Evolutionary conservation across 2,888 invertebrate genomes (phyloP), one percentile per base, ranked within the genome.

Genomic region (Pandemis cinnamomeana): DNA sequence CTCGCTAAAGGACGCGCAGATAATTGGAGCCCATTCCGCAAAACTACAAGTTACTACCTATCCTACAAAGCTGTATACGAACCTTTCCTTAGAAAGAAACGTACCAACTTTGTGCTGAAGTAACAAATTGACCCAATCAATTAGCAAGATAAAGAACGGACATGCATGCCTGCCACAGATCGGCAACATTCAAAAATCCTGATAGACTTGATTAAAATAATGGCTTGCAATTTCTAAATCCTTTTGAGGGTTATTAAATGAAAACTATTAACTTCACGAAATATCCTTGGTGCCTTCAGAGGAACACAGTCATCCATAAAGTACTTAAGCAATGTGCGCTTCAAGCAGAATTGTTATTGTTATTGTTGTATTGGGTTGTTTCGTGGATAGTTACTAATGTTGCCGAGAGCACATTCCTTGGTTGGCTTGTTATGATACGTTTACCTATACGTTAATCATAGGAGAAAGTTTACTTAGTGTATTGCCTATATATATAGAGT

Each of bases 271-370:
- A 51, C n/a, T 51, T 51, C 51, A 6, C n/a, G 51, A 6, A 51
- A 13, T 51, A n/a, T 51, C 13, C 51, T 51, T 51, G 51, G n/a
- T n/a, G 8, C 8, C 1, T 5, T 20, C 7, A 20, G 2, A 20
- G 7, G 7, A 55, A 55, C 20, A 55, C 0, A 36, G 27, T 0
- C 27, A 20, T n/a, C 27, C 27, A 10, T 55, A n/a, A 36, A 0
- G 27, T 7, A 11, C 11, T 42, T 41, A 7, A 58, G 27, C 42
- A 15, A 44, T 44, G 44, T 63, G 10, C 41, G 8, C 36, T 44
- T 20, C 55, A 11, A 55, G 36, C 48, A 51, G 53, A 44, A 44
- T n/a, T 42, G 55, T 67, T 55, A 67, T 67, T 66, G 53, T 67
- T 67, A 58, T 55, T 15, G 55, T 15, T 55, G 55, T 44, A 15